A percentile compares a stretch with the other conserved stretches of the same genome.
Evolutionary conservation across 2,888 invertebrate species (phyloP).

Genomic region (Podotricha telesiphe): DNA sequence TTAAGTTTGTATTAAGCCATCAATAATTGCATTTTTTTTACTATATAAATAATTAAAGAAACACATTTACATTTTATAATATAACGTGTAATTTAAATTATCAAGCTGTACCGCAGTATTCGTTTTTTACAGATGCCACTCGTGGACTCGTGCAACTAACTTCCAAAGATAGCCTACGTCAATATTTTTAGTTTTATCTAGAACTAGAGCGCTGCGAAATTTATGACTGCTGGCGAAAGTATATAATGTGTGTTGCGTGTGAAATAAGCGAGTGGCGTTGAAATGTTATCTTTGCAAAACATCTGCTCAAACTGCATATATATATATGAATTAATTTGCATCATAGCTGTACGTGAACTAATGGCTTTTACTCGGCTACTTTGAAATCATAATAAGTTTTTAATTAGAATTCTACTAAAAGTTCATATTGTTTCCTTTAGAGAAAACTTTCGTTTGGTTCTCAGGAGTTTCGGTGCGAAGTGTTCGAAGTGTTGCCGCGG

Average conservation of each 20-base stretch:
- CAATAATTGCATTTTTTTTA: not conserved
- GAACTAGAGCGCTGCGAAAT: conserved; percentile 28
- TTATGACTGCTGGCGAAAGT: conserved; percentile 43
- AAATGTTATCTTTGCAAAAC: conserved; percentile 33
- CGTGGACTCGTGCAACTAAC: not conserved
- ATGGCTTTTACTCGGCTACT: conserved; percentile 1
- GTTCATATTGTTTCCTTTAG: conserved; percentile 24
- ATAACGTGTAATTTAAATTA: not conserved
- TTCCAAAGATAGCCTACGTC: conserved; percentile 1
- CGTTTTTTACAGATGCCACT: not conserved
- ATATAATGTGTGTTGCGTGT: conserved; percentile 33
- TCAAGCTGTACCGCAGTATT: not conserved
- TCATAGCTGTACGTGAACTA: not conserved
- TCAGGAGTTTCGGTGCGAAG: conserved; percentile 97
- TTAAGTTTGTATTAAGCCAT: not conserved
- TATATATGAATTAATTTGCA: conserved; percentile 27
- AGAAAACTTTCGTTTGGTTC: conserved; percentile 39
- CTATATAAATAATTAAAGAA: not conserved
- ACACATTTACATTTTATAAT: not conserved
- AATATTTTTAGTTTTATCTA: conserved; percentile 21
- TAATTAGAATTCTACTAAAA: not conserved
- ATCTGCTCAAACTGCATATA: conserved; percentile 33
- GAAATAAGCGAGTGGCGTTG: conserved; percentile 25
- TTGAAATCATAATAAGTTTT: not conserved
- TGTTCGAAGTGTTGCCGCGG: conserved; percentile 97